These are phyloP conservation scores for Ovibos moschatus DNA, from an alignment of 2,113 vertebrate species.

Conservation along the genomic window DNA sequence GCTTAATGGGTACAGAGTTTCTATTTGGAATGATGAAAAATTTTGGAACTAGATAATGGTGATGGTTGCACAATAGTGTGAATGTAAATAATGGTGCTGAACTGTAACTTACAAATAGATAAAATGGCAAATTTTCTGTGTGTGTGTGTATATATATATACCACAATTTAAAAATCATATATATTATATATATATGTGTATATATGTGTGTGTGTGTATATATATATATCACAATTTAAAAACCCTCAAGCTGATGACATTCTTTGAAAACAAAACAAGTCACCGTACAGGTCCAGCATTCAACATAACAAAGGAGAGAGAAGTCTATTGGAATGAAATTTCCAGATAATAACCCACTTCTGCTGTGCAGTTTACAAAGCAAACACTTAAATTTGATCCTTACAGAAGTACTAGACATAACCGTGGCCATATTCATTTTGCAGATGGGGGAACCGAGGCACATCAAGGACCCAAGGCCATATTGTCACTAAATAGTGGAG, in stretches of 20 bases:
- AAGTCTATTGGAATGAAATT: neutral
- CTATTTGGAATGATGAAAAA: neutral
- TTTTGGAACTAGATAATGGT: slow-evolving; percentile 22
- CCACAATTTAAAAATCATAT: neutral
- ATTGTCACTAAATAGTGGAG: neutral
- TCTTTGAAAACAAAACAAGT: neutral
- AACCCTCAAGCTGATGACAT: neutral
- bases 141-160: neutral
- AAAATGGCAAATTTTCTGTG: neutral
- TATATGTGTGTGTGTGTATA: too few relatives aligned
- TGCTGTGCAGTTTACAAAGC: neutral
- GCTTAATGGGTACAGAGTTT: slow-evolving; percentile 32
- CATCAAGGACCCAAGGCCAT: neutral
- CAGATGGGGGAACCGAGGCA: neutral
- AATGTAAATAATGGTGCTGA: neutral
- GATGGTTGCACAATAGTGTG: neutral
- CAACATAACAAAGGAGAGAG: neutral
- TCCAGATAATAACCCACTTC: neutral
- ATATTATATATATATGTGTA: neutral
- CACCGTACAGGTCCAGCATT: neutral
- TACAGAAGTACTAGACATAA: neutral
- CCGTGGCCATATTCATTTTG: neutral
- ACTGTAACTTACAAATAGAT: neutral
- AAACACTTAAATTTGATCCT: neutral
- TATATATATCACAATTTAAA: neutral